These are phyloP conservation scores for Sphinx pinastri DNA, from an alignment of 2,888 invertebrate species.

Conservation along the genomic window DNA sequence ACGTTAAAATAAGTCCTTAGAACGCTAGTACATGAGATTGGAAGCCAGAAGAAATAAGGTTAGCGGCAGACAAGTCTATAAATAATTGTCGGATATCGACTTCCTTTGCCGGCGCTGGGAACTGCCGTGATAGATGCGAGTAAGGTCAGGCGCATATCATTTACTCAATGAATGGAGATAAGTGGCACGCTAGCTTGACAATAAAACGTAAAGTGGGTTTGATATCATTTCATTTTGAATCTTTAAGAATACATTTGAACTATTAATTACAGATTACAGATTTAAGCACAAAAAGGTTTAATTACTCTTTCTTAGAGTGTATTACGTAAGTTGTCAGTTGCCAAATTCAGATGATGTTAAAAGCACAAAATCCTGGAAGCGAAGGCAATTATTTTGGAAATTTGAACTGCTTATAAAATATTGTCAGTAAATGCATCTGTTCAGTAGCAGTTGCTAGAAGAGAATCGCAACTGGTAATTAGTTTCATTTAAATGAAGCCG, in stretches of 20 bases:
- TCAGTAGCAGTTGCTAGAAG: slow-evolving; percentile 52
- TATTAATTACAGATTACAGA: too few relatives aligned
- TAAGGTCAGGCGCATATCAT: slow-evolving; percentile 52
- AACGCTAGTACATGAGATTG: slow-evolving; percentile 36
- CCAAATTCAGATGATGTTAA: not conserved
- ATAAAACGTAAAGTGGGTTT: not conserved
- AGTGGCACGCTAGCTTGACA: slow-evolving; percentile 6
- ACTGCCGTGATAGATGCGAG: slow-evolving; percentile 52
- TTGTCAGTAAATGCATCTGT: slow-evolving; percentile 52
- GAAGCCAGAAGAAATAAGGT: slow-evolving; percentile 50
- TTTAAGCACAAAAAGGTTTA: too few relatives aligned
- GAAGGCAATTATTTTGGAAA: not conserved
- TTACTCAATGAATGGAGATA: slow-evolving; percentile 34
- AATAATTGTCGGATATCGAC: slow-evolving; percentile 36
- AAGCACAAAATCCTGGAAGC: too few relatives aligned
- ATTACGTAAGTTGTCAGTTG: too few relatives aligned
- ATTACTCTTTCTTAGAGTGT: too few relatives aligned
- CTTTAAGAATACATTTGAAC: too few relatives aligned
- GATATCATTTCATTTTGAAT: not conserved
- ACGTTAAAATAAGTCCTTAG: not conserved
- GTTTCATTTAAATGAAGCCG: slow-evolving; percentile 51
- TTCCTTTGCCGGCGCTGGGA: slow-evolving; percentile 31
- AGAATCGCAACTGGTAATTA: slow-evolving; percentile 64
- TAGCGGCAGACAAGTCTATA: slow-evolving; percentile 42
- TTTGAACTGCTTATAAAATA: slow-evolving; percentile 17